Evolutionary conservation across 2,888 invertebrate genomes (phyloP).

Genomic region (Acleris cristana): DNA sequence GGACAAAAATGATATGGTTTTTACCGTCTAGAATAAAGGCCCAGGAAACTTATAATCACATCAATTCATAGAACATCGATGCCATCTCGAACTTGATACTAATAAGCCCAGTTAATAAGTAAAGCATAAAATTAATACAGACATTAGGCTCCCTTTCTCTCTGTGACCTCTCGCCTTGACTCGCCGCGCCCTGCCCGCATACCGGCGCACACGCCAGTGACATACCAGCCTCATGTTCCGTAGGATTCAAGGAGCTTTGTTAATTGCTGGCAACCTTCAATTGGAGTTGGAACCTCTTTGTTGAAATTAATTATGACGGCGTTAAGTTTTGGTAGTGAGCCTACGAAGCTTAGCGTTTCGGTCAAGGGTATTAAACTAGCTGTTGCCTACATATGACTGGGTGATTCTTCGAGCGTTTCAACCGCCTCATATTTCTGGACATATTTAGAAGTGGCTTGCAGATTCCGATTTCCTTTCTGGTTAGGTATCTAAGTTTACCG

Average conservation of each 20-base stretch:
- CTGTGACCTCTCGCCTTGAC: constrained; percentile 79
- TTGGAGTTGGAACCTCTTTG: constrained; percentile 9
- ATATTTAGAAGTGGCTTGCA: too few species aligned
- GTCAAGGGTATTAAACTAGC: too few species aligned
- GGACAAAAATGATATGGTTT: too few species aligned
- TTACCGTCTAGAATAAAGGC: too few species aligned
- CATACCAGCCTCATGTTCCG: constrained; percentile 39
- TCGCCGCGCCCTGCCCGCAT: constrained; percentile 76
- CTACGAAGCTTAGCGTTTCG: too few species aligned
- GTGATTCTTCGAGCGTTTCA: too few species aligned
- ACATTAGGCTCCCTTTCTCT: constrained; percentile 76
- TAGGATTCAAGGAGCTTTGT: constrained; percentile 37
- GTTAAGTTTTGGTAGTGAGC: too few species aligned
- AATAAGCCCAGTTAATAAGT: constrained; percentile 41
- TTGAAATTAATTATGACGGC: too few species aligned
- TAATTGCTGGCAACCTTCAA: constrained; percentile 32
- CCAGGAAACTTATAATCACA: constrained; percentile 1
- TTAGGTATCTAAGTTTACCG: too few species aligned
- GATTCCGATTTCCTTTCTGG: too few species aligned
- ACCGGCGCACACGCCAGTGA: constrained; percentile 68
- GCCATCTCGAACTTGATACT: constrained; percentile 28
- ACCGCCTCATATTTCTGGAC: too few species aligned
- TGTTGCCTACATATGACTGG: too few species aligned
- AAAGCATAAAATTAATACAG: constrained; percentile 65
- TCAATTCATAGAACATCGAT: not conserved